A percentile compares a stretch with the other conserved stretches of the same genome.
phyloP scores from a whole-genome alignment of 2,113 vertebrate genomes.

The Rattus rattus region DNA sequence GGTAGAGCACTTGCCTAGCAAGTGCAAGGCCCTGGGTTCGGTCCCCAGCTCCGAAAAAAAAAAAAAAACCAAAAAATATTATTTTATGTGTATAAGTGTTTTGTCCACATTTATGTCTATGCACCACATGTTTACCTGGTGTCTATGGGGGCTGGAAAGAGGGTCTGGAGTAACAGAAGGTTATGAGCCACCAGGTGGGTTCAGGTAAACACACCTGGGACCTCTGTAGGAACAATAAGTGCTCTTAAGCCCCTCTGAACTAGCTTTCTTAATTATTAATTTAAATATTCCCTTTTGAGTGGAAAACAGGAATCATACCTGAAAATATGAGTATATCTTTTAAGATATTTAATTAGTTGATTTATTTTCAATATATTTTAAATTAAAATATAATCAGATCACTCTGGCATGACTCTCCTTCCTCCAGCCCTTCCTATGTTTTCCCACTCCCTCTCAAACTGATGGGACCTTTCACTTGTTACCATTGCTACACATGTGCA shows the following conservation, averaged over 20 bases:
- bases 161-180: neutral
- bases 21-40: too few species aligned
- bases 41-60: too few species aligned
- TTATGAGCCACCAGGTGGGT: neutral
- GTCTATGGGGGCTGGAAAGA: neutral
- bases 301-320: neutral
- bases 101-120: neutral
- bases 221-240: neutral
- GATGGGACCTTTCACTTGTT: neutral
- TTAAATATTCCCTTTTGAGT: slow-evolving; percentile 25
- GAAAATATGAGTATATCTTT: neutral
- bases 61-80: neutral
- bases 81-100: neutral
- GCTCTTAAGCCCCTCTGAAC: neutral
- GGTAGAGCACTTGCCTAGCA: too few species aligned
- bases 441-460: neutral
- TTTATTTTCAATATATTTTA: neutral
- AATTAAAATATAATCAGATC: neutral
- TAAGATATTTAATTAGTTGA: slow-evolving; percentile 28
- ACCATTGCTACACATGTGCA: neutral
- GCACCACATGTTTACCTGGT: neutral
- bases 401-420: neutral
- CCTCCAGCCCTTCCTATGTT: neutral
- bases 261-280: slow-evolving; percentile 34
- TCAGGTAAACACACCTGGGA: neutral